Evolutionary conservation across 2,113 vertebrate species (phyloP).

Genomic region (Otus sunia): DNA sequence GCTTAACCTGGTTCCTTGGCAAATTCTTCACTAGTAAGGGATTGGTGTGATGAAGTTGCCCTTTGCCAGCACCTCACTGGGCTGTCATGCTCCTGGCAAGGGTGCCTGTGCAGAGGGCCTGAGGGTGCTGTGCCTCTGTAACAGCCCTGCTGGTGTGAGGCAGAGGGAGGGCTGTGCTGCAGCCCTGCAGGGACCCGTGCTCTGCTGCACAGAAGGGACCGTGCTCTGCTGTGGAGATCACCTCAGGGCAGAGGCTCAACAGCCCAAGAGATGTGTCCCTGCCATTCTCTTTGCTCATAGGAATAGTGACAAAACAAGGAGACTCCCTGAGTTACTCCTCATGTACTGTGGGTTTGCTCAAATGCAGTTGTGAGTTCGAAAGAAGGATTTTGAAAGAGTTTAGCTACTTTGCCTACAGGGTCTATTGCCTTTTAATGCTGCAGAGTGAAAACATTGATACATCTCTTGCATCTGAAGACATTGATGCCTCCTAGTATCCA

Average conservation of each 20-base stretch:
- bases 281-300: background rate
- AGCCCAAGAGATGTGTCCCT: rapidly evolving
- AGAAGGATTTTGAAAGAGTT: background rate
- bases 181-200: background rate
- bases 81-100: background rate
- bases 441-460: background rate
- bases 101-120: background rate
- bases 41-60: background rate
- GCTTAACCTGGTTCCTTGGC: background rate
- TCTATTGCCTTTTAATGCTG: background rate
- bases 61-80: too few relatives aligned
- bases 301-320: background rate
- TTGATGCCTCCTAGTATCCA: background rate
- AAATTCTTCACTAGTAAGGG: background rate
- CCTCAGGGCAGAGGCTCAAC: background rate
- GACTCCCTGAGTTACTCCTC: background rate
- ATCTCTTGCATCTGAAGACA: background rate
- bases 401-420: background rate
- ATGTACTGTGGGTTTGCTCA: background rate
- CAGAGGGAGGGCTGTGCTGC: background rate
- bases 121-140: rapidly evolving
- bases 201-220: background rate
- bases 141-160: background rate
- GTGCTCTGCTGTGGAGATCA: rapidly evolving
- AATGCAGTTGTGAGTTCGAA: background rate